Evolutionary conservation across 2,113 vertebrate genomes (phyloP).

Genomic region (Elaphurus davidianus): DNA sequence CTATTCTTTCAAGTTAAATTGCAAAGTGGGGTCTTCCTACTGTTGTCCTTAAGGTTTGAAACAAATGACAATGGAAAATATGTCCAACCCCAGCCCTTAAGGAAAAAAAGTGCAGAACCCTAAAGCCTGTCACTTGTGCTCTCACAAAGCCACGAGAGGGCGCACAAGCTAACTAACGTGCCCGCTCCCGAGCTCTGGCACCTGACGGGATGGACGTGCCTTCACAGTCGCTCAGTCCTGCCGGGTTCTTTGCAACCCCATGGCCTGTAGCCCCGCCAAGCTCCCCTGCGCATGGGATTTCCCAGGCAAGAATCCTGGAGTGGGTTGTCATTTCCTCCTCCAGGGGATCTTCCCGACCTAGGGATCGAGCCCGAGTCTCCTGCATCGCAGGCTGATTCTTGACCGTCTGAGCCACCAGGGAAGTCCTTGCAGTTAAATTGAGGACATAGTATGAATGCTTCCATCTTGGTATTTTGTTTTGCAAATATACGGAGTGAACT

Average conservation of each 20-base stretch:
- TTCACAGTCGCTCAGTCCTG: neutral
- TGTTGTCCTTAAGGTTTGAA: neutral
- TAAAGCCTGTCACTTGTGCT: neutral
- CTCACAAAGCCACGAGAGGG: conserved; percentile 45
- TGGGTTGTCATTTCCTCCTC: neutral
- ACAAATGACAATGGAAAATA: neutral
- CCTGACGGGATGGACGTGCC: neutral
- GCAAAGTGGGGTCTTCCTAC: neutral
- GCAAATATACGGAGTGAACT: neutral
- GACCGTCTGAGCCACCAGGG: neutral
- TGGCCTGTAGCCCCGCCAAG: neutral
- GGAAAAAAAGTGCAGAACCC: neutral
- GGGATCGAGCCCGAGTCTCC: neutral
- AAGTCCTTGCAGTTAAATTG: neutral
- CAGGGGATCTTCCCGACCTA: neutral
- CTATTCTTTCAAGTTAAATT: neutral
- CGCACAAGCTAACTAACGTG: neutral
- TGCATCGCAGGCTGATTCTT: neutral
- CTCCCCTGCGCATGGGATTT: neutral
- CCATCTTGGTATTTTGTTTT: neutral
- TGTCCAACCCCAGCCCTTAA: neutral
- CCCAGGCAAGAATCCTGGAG: neutral
- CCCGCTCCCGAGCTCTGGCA: neutral
- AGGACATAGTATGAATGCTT: neutral
- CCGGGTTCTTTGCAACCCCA: neutral